phyloP scores from a whole-genome alignment of 2,888 invertebrate genomes.

The Serrognathus titanus region DNA sequence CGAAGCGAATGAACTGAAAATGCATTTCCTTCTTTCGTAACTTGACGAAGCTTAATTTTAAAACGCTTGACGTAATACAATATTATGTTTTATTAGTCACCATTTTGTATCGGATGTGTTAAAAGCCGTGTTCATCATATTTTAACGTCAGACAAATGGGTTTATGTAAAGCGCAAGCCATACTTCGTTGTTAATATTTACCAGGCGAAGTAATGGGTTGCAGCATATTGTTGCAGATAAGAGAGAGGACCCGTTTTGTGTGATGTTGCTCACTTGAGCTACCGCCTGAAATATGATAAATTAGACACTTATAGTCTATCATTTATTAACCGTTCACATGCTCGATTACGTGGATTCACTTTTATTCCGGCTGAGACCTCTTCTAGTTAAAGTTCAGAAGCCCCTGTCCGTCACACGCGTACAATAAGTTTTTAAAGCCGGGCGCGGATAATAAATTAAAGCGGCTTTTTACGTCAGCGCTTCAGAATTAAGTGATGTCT shows the following conservation, averaged over 20 bases:
- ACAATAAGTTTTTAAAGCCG: background rate
- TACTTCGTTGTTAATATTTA: background rate
- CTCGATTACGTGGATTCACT: conserved; percentile 9
- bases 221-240: too few species aligned
- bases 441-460: too few species aligned
- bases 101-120: background rate
- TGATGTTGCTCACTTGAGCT: background rate
- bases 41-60: background rate
- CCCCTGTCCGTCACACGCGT: background rate
- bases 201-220: too few species aligned
- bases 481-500: background rate
- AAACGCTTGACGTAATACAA: background rate
- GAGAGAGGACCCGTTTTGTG: too few species aligned
- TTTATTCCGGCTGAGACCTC: conserved; percentile 6
- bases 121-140: background rate
- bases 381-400: conserved; percentile 8
- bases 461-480: background rate
- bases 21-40: background rate
- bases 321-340: conserved; percentile 13
- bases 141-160: background rate
- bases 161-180: background rate
- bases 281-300: conserved; percentile 7
- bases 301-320: conserved; percentile 7
- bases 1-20: background rate
- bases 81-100: background rate